Percentiles rank a stretch among this genome's conserved stretches.
phyloP scores from a whole-genome alignment of 2,888 invertebrate species.

The Conomelus anceps region DNA sequence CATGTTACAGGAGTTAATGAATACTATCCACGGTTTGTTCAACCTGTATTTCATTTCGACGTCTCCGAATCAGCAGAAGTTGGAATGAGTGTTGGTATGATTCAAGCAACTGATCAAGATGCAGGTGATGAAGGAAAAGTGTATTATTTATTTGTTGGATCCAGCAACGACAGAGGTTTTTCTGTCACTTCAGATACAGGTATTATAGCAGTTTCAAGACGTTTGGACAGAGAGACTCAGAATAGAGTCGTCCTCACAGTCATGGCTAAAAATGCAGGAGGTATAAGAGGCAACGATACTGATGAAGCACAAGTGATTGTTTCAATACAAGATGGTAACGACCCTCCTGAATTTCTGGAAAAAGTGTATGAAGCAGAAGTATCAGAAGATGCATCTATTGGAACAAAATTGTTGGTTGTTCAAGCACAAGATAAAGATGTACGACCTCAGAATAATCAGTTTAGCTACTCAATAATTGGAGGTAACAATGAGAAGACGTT shows the following conservation, averaged over 20 bases:
- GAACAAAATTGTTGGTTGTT: conserved; percentile 68
- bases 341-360: conserved; percentile 87
- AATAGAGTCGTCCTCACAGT: conserved; percentile 84
- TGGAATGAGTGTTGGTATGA: conserved; percentile 75
- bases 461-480: conserved; percentile 79
- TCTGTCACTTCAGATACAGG: conserved; percentile 77
- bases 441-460: conserved; percentile 82
- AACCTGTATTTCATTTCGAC: conserved; percentile 85
- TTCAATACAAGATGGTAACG: conserved; percentile 91
- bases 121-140: conserved; percentile 80
- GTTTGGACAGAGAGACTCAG: conserved; percentile 79
- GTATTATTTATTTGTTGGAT: conserved; percentile 86
- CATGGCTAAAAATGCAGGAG: conserved; percentile 89
- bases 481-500: conserved; percentile 79
- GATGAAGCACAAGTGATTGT: conserved; percentile 92
- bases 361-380: conserved; percentile 69
- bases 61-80: conserved; percentile 87
- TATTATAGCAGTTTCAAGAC: conserved; percentile 71
- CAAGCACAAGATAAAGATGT: conserved; percentile 89
- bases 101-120: conserved; percentile 85
- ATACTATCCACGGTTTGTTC: conserved; percentile 79
- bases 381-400: conserved; percentile 69
- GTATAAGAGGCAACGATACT: conserved; percentile 89
- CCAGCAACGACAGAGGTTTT: conserved; percentile 88
- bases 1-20: conserved; percentile 82